Percentiles rank a stretch among this genome's conserved stretches.
phyloP scores from a whole-genome alignment of 1,140 invertebrate species.

The Lutraria rhynchaena region DNA sequence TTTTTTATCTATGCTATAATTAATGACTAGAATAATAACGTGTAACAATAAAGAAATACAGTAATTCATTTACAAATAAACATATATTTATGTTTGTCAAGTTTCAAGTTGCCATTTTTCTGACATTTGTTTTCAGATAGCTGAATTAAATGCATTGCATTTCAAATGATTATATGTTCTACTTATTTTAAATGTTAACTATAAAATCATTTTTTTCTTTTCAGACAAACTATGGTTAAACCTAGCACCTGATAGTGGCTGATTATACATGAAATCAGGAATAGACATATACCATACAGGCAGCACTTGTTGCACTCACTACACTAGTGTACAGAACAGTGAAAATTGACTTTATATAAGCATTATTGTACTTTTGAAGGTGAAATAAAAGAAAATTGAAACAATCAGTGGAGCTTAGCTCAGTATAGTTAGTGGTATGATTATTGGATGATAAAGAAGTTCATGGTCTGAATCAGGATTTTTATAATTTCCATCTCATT shows the following conservation, averaged over 20 bases:
- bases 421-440: no score
- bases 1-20: no score
- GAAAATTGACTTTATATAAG: no score
- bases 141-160: background rate
- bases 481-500: no score
- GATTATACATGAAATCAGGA: background rate
- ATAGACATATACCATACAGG: no score
- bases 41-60: background rate
- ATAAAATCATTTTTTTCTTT: slow-evolving; percentile 32
- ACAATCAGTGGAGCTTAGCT: no score
- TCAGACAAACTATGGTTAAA: slow-evolving; percentile 63
- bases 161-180: background rate
- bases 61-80: background rate
- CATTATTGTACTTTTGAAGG: no score
- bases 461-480: no score
- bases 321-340: no score
- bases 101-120: background rate
- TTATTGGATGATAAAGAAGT: no score
- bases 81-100: background rate
- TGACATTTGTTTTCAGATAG: background rate
- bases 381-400: no score
- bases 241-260: slow-evolving; percentile 43
- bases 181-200: slow-evolving; percentile 1
- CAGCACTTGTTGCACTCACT: no score
- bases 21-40: background rate